A percentile compares a stretch with the other conserved stretches of the same genome.
phyloP scores from a whole-genome alignment of 2,797 vertebrate species.

The Anniella stebbinsi region DNA sequence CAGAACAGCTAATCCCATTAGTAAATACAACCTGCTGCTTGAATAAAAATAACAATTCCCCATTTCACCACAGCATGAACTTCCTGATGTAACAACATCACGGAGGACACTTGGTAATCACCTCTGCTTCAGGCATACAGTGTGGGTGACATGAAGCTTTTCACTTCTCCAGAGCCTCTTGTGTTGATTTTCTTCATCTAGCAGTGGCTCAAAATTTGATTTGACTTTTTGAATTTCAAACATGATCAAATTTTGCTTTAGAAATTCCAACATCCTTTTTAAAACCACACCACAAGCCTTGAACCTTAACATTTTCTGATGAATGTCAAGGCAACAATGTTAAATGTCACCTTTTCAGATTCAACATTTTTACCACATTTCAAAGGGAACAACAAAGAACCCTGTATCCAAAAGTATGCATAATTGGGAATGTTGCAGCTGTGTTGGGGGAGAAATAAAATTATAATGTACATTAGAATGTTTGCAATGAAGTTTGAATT shows the following conservation, averaged over 20 bases:
- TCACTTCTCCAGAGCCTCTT: neutral
- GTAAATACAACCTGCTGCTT: no score
- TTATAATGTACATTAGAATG: neutral
- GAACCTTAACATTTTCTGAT: neutral
- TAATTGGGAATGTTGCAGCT: neutral
- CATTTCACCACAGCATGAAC: no score
- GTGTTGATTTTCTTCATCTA: neutral
- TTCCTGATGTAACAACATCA: neutral
- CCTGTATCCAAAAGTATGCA: neutral
- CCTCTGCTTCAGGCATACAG: neutral
- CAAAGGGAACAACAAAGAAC: neutral
- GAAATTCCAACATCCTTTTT: neutral
- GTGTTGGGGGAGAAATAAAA: neutral
- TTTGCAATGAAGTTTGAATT: conserved; percentile 1
- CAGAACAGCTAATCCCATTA: no score
- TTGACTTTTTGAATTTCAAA: neutral
- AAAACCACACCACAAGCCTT: neutral
- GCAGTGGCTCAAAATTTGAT: neutral
- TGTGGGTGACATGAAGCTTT: neutral
- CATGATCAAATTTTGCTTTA: neutral
- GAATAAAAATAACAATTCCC: no score
- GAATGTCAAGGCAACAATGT: neutral
- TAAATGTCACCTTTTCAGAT: neutral
- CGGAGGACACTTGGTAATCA: neutral
- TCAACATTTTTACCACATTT: neutral